Conservation (phyloP, 1,140 invertebrate species). For the Drosophila azteca region DNA sequence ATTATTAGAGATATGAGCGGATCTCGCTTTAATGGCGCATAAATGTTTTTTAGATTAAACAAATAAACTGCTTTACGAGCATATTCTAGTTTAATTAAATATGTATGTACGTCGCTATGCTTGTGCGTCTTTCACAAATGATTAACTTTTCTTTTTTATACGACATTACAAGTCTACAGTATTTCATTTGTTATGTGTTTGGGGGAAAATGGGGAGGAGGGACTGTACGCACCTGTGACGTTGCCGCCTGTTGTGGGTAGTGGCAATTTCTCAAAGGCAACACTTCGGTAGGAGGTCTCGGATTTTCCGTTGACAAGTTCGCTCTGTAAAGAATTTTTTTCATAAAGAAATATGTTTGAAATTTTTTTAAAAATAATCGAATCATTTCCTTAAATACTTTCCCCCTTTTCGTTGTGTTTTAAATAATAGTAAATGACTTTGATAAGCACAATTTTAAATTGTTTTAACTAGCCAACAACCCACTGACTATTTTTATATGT, state of each 20-base stretch:
- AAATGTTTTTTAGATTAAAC: conserved; percentile 65
- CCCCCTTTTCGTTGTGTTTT: not conserved
- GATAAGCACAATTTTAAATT: not conserved
- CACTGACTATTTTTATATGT: no score
- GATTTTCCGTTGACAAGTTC: conserved; percentile 76
- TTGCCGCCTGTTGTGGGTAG: conserved; percentile 89
- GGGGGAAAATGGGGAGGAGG: not conserved
- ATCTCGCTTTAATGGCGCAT: conserved; percentile 62
- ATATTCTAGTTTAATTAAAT: conserved; percentile 43
- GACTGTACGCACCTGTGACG: conserved; percentile 86
- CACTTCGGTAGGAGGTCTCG: conserved; percentile 85
- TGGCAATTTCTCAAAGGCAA: conserved; percentile 89
- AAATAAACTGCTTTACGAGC: conserved; percentile 41
- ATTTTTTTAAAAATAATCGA: not conserved
- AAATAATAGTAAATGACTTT: not conserved
- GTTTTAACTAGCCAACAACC: not conserved
- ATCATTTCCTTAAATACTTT: not conserved
- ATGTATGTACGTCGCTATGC: not conserved
- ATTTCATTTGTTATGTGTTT: conserved; percentile 3
- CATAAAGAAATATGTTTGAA: not conserved
- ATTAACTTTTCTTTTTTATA: conserved; percentile 16
- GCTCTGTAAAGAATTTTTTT: conserved; percentile 41
- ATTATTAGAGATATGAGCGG: conserved; percentile 15
- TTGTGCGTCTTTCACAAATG: conserved; percentile 20
- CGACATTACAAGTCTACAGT: not conserved